These are phyloP conservation scores for Austrolebias charrua DNA, from an alignment of 2,797 vertebrate genomes.

Conservation along the genomic window DNA sequence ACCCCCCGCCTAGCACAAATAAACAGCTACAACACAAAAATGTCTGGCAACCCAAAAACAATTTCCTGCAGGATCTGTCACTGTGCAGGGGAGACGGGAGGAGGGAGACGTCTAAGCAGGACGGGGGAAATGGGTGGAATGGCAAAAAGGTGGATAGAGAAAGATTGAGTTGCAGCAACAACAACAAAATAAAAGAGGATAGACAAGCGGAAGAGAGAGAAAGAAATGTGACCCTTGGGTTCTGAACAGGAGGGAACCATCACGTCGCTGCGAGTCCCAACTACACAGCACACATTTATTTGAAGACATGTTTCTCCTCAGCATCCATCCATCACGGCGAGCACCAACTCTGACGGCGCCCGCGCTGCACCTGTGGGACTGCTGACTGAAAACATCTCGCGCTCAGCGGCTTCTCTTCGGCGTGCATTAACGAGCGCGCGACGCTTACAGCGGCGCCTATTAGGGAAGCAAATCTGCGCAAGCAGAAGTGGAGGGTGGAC, in stretches of 20 bases:
- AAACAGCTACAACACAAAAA: constrained; percentile 74
- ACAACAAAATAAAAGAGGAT: constrained; percentile 10
- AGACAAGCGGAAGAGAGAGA: constrained; percentile 21
- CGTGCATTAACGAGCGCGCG: constrained; percentile 51
- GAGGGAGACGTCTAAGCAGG: constrained; percentile 41
- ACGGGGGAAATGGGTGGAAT: constrained; percentile 55
- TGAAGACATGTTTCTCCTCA: constrained; percentile 52
- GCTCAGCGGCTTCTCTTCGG: constrained; percentile 36
- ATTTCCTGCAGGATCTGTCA: constrained; percentile 79
- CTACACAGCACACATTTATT: constrained; percentile 54
- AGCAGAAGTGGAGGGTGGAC: constrained; percentile 24
- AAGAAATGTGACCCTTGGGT: constrained; percentile 50
- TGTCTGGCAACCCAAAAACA: constrained; percentile 72
- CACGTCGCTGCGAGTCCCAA: constrained; percentile 26
- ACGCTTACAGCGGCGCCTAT: constrained; percentile 42
- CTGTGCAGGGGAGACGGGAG: constrained; percentile 53
- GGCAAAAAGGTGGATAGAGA: constrained; percentile 35
- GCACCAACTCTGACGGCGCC: constrained; percentile 49
- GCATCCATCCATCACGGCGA: constrained; percentile 44
- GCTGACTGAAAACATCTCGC: constrained; percentile 50
- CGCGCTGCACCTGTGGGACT: constrained; percentile 44
- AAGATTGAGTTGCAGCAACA: constrained; percentile 57
- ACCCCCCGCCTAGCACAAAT: constrained; percentile 58
- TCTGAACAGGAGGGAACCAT: constrained; percentile 48
- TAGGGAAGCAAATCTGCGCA: constrained; percentile 41